phyloP scores from a whole-genome alignment of 1,140 invertebrate species.

The Sitodiplosis mosellana region DNA sequence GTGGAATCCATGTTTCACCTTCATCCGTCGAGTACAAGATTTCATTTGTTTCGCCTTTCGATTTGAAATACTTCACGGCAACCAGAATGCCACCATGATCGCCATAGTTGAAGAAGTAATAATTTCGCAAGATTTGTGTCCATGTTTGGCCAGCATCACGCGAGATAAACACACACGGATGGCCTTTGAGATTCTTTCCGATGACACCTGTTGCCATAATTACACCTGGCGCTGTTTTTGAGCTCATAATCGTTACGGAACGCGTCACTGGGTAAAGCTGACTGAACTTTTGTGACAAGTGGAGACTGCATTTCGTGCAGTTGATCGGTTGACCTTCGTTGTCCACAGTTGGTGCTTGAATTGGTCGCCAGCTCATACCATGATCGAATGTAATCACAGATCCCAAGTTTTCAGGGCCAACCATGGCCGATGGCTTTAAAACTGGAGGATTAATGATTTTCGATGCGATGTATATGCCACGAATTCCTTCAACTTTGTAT shows the following conservation, averaged over 20 bases:
- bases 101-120: constrained; percentile 74
- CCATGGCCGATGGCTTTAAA: constrained; percentile 27
- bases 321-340: constrained; percentile 40
- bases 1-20: constrained; percentile 57
- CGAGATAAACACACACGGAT: constrained; percentile 64
- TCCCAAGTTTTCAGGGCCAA: constrained; percentile 51
- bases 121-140: constrained; percentile 63
- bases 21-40: constrained; percentile 74
- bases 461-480: constrained; percentile 79
- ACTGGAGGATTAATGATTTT: constrained; percentile 32
- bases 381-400: constrained; percentile 80
- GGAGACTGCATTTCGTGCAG: constrained; percentile 59
- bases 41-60: constrained; percentile 49
- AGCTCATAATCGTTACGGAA: constrained; percentile 66
- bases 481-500: constrained; percentile 68
- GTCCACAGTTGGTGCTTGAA: constrained; percentile 47
- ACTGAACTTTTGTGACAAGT: constrained; percentile 70
- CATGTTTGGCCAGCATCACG: constrained; percentile 70
- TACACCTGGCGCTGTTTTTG: constrained; percentile 69
- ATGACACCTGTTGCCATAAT: constrained; percentile 72
- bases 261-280: constrained; percentile 61
- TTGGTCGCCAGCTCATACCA: constrained; percentile 58
- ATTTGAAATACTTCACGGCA: constrained; percentile 63
- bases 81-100: constrained; percentile 79
- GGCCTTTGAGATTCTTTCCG: constrained; percentile 57